A percentile compares a stretch with the other conserved stretches of the same genome.
These are phyloP conservation scores for Caranx ignobilis DNA, from an alignment of 2,113 vertebrate species.

Conservation along the genomic window DNA sequence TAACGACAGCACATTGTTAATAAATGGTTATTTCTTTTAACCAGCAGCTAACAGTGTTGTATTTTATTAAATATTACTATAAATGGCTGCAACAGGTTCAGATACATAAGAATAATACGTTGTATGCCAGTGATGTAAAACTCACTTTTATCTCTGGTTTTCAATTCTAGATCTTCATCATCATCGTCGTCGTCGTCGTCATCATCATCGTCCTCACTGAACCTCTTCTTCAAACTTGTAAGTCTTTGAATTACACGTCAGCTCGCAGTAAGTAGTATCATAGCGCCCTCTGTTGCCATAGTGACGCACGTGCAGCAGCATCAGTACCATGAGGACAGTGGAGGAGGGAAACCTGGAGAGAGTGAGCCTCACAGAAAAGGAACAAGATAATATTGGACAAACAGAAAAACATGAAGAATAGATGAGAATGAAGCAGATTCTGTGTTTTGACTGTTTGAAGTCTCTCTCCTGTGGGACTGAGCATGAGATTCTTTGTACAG, in stretches of 20 bases:
- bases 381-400: too few species aligned
- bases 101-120: background rate
- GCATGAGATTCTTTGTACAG: background rate
- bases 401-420: background rate
- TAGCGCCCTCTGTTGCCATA: conserved; percentile 56
- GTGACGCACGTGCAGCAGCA: background rate
- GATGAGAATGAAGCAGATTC: background rate
- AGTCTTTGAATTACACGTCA: background rate
- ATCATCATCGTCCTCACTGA: background rate
- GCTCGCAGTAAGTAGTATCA: background rate
- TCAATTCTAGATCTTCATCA: background rate
- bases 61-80: too few species aligned
- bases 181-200: background rate
- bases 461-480: background rate
- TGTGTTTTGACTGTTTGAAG: background rate
- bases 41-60: too few species aligned
- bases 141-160: background rate
- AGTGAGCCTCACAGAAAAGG: too few species aligned
- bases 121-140: too few species aligned
- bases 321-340: background rate
- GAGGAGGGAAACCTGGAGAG: background rate
- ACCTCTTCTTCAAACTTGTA: background rate
- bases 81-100: too few species aligned
- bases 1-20: too few species aligned
- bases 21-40: too few species aligned